Conservation (phyloP, 2,888 invertebrate genomes). For the Drosophila formosana region DNA sequence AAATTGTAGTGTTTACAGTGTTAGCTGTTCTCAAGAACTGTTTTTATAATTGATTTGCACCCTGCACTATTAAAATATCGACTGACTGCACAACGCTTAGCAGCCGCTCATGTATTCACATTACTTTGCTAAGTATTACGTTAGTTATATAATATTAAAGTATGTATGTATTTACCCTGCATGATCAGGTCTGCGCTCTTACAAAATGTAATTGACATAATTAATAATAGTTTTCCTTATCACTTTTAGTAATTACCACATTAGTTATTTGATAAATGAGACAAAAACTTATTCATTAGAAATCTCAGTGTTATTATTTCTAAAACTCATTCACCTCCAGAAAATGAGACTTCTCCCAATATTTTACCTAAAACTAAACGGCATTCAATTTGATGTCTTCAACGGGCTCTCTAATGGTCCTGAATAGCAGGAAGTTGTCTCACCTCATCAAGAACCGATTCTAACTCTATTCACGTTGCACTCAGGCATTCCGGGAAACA, state of each 20-base stretch:
- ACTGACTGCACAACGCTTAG: too few relatives aligned
- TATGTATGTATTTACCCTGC: too few relatives aligned
- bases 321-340: neutral
- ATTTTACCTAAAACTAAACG: neutral
- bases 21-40: too few relatives aligned
- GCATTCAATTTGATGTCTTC: neutral
- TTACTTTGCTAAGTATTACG: too few relatives aligned
- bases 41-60: too few relatives aligned
- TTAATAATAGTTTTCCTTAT: too few relatives aligned
- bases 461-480: conserved; percentile 33
- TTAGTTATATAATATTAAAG: too few relatives aligned
- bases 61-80: too few relatives aligned
- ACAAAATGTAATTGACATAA: too few relatives aligned
- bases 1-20: too few relatives aligned
- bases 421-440: conserved; percentile 52
- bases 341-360: neutral
- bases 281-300: neutral
- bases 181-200: too few relatives aligned
- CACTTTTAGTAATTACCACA: neutral
- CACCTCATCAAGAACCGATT: conserved; percentile 27
- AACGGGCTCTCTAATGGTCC: conserved; percentile 7
- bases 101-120: too few relatives aligned
- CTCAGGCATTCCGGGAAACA: conserved; percentile 36
- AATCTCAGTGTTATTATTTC: neutral
- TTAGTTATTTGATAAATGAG: neutral